A percentile compares a stretch with the other conserved stretches of the same genome.
These are phyloP conservation scores for Heliothis peltigera DNA, from an alignment of 2,888 invertebrate genomes.

Conservation along the genomic window DNA sequence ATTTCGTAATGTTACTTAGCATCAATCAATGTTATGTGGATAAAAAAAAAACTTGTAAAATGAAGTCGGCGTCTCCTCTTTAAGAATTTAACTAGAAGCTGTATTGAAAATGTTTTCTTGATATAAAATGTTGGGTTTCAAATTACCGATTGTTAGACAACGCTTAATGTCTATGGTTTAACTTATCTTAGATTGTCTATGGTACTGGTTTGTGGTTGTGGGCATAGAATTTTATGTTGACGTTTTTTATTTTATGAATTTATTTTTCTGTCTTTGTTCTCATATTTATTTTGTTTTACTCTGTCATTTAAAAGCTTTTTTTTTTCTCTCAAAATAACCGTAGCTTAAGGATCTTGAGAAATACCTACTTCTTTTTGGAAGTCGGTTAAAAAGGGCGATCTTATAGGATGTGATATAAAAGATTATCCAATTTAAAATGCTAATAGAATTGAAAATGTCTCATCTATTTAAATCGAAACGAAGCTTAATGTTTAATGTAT, in stretches of 20 bases:
- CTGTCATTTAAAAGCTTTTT: background rate
- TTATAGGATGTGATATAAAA: slow-evolving; percentile 10
- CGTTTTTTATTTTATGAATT: slow-evolving; percentile 7
- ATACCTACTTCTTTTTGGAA: background rate
- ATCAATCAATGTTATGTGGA: slow-evolving; percentile 31
- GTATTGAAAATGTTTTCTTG: slow-evolving; percentile 37
- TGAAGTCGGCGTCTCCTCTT: slow-evolving; percentile 5
- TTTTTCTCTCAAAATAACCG: background rate
- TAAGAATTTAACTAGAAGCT: slow-evolving; percentile 25
- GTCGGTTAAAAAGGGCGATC: background rate
- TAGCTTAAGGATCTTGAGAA: background rate
- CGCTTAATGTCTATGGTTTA: slow-evolving; percentile 30
- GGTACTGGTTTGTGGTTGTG: slow-evolving; percentile 27
- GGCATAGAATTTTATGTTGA: background rate
- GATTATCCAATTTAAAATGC: slow-evolving; percentile 32
- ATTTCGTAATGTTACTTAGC: slow-evolving; percentile 33
- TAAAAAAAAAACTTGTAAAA: slow-evolving; percentile 21
- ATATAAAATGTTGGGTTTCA: slow-evolving; percentile 39
- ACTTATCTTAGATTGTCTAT: slow-evolving; percentile 49
- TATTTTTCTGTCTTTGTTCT: too few relatives aligned
- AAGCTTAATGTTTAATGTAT: slow-evolving; percentile 28
- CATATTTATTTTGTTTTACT: too few relatives aligned
- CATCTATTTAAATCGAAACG: slow-evolving; percentile 22
- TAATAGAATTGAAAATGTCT: slow-evolving; percentile 27
- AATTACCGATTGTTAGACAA: slow-evolving; percentile 54